These are phyloP conservation scores for Diglossa cyanea DNA, from an alignment of 2,797 vertebrate species.

Conservation along the genomic window DNA sequence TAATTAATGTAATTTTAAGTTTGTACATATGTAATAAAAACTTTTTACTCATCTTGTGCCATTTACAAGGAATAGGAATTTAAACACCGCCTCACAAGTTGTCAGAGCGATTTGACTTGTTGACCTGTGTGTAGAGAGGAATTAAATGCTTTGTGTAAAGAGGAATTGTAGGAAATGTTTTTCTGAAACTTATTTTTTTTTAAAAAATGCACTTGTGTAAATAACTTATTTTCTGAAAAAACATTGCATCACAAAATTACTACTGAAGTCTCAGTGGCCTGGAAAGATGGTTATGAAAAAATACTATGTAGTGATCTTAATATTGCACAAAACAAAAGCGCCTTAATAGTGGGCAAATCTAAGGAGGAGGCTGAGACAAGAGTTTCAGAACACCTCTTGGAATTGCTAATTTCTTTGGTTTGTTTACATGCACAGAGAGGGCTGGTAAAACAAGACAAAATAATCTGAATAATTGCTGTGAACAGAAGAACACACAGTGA, in stretches of 20 bases:
- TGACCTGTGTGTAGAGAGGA: neutral
- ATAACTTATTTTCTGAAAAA: neutral
- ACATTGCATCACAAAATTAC: neutral
- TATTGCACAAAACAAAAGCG: neutral
- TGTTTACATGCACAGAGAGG: constrained; percentile 50
- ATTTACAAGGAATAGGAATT: too few species aligned
- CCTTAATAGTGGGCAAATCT: neutral
- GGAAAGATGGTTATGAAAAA: neutral
- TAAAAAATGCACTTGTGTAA: neutral
- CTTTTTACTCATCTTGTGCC: too few species aligned
- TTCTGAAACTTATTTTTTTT: neutral
- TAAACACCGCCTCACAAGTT: neutral
- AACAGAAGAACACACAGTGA: constrained; percentile 4
- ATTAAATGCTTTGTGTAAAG: neutral
- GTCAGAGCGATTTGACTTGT: neutral
- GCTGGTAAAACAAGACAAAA: constrained; percentile 46
- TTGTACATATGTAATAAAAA: too few species aligned
- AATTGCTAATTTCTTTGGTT: constrained; percentile 50
- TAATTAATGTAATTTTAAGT: too few species aligned
- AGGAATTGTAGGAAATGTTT: neutral
- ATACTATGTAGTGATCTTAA: neutral
- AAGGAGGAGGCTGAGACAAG: neutral
- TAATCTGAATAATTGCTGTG: constrained; percentile 59
- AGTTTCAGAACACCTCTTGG: constrained; percentile 14
- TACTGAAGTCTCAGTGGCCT: neutral